Conservation (phyloP, 2,888 invertebrate species). For the Horisme vitalbata region DNA sequence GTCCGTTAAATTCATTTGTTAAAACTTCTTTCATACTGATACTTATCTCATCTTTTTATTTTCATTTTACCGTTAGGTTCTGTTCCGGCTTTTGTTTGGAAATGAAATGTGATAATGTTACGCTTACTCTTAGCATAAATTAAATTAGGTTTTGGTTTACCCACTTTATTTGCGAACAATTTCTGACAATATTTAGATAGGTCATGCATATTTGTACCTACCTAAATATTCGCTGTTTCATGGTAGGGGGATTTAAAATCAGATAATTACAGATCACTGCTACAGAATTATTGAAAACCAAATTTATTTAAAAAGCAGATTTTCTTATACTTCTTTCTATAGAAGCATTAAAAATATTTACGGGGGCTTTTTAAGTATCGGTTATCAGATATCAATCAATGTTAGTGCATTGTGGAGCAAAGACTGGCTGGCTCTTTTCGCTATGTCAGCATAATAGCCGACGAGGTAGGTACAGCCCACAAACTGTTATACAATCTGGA, state of each 20-base stretch:
- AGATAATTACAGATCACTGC: too few relatives aligned
- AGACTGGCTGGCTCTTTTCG: conserved; percentile 47
- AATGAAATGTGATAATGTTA: conserved; percentile 37
- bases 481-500: conserved; percentile 32
- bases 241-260: too few relatives aligned
- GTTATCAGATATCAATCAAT: conserved; percentile 67
- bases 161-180: conserved; percentile 30
- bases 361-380: conserved; percentile 39
- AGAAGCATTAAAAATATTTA: conserved; percentile 28
- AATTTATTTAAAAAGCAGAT: too few relatives aligned
- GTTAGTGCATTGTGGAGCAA: conserved; percentile 59
- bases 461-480: conserved; percentile 49
- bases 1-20: conserved; percentile 13
- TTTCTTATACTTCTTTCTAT: conserved; percentile 28
- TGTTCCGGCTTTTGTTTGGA: conserved; percentile 26
- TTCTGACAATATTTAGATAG: too few relatives aligned
- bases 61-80: conserved; percentile 21
- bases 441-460: conserved; percentile 66
- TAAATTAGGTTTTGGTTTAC: conserved; percentile 37
- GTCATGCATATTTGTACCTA: too few relatives aligned
- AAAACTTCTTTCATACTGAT: conserved; percentile 16
- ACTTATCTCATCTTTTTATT: conserved; percentile 16
- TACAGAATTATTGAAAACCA: too few relatives aligned
- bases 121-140: conserved; percentile 37
- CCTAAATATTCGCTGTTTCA: too few relatives aligned